Conservation (phyloP, 2,113 vertebrate species). For the Chlorodrepanis virens region DNA sequence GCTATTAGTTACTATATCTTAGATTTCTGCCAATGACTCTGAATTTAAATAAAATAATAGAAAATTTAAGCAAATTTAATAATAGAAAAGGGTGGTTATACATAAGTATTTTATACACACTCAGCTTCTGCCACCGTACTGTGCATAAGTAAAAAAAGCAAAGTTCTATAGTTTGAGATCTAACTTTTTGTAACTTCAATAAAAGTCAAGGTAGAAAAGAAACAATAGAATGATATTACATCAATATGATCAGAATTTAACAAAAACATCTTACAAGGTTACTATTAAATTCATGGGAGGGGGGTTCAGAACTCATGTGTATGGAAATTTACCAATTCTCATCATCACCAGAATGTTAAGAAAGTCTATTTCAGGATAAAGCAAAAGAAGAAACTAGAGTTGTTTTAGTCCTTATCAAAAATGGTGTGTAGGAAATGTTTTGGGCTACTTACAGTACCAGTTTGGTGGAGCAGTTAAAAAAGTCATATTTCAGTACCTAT, state of each 20-base stretch:
- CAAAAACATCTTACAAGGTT: background rate
- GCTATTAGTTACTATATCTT: background rate
- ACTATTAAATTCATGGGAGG: accelerated
- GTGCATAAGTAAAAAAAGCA: background rate
- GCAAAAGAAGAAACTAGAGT: background rate
- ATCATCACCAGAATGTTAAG: background rate
- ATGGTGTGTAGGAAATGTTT: background rate
- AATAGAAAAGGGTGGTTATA: background rate
- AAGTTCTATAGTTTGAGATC: background rate
- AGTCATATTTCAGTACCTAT: background rate
- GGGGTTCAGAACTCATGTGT: background rate
- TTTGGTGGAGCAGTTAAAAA: background rate
- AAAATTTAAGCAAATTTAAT: background rate
- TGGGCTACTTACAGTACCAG: background rate
- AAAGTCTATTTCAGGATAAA: background rate
- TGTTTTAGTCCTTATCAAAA: background rate
- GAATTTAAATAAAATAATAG: background rate
- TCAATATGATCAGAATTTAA: background rate
- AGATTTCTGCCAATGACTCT: background rate
- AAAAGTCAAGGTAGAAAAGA: background rate
- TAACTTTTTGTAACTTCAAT: background rate
- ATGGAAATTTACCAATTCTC: background rate
- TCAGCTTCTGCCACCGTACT: background rate
- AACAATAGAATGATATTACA: background rate
- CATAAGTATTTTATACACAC: background rate